These are phyloP conservation scores for Tridacna gigas DNA, from an alignment of 2,888 invertebrate species.

Conservation along the genomic window DNA sequence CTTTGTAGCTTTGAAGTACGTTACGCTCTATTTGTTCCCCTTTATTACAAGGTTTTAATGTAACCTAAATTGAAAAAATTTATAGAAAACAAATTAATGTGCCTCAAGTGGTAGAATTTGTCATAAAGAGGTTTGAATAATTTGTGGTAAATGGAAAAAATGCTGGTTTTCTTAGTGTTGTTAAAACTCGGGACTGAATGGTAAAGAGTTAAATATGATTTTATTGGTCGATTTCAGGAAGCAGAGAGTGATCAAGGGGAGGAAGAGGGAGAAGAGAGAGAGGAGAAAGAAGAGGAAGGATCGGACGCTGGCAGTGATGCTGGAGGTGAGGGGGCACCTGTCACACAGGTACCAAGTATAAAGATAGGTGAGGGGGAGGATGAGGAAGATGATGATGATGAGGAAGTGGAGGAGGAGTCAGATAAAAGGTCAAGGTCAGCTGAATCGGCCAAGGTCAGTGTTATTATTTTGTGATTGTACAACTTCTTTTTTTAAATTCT, in stretches of 20 bases:
- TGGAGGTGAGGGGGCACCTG: conserved; percentile 47
- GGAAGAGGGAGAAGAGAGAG: conserved; percentile 48
- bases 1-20: too few species aligned
- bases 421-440: conserved; percentile 40
- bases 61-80: not conserved
- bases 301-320: conserved; percentile 54
- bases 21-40: too few species aligned
- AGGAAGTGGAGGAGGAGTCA: conserved; percentile 58
- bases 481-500: too few species aligned
- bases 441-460: conserved; percentile 39
- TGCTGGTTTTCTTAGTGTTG: not conserved
- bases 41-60: too few species aligned
- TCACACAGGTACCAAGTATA: conserved; percentile 57
- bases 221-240: conserved; percentile 30
- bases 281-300: conserved; percentile 44
- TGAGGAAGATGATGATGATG: conserved; percentile 68
- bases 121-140: not conserved
- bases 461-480: too few species aligned
- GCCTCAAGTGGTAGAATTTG: not conserved
- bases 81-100: not conserved
- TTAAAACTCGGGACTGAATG: too few species aligned
- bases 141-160: not conserved
- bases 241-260: conserved; percentile 64
- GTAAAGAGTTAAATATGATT: too few species aligned
- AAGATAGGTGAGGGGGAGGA: conserved; percentile 54